Percentiles rank a stretch among this genome's conserved stretches.
phyloP scores from a whole-genome alignment of 1,140 invertebrate species.

The Diploscapter pachys region DNA sequence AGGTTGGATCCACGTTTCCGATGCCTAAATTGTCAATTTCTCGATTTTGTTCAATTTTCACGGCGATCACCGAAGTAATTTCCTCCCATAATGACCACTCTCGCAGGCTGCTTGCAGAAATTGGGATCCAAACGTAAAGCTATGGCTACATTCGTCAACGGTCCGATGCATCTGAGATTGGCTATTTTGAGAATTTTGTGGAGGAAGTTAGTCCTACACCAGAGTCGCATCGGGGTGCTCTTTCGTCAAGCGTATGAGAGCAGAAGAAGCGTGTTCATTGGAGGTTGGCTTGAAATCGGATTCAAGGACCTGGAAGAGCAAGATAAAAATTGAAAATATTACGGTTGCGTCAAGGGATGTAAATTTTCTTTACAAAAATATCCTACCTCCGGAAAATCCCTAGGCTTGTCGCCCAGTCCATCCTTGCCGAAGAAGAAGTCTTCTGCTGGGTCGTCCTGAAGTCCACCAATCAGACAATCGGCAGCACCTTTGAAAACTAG shows the following conservation, averaged over 20 bases:
- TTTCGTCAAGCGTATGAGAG: slow-evolving; percentile 4
- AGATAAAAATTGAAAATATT: slow-evolving; percentile 3
- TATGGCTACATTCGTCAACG: slow-evolving; percentile 75
- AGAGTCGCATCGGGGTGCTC: slow-evolving; percentile 24
- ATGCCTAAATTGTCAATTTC: slow-evolving; percentile 33
- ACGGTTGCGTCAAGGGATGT: slow-evolving; percentile 10
- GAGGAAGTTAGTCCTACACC: not conserved
- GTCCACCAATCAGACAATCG: slow-evolving; percentile 41
- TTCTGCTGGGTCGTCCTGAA: slow-evolving; percentile 31
- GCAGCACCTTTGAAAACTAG: slow-evolving; percentile 54
- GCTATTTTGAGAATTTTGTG: no score
- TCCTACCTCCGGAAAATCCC: slow-evolving; percentile 44
- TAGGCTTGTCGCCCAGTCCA: slow-evolving; percentile 52
- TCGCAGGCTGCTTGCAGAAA: slow-evolving; percentile 67
- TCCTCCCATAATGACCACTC: slow-evolving; percentile 74
- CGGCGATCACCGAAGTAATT: slow-evolving; percentile 65
- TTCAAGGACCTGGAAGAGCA: not conserved
- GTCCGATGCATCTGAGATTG: slow-evolving; percentile 65
- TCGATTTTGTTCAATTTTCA: not conserved
- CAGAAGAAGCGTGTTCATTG: not conserved
- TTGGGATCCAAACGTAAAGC: slow-evolving; percentile 69
- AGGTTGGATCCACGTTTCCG: slow-evolving; percentile 70
- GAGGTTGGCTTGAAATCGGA: not conserved
- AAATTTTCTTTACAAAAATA: not conserved
- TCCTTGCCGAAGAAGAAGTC: slow-evolving; percentile 50